A percentile compares a stretch with the other conserved stretches of the same genome.
Conservation (phyloP, 2,888 invertebrate genomes). For the Neoitamus cyanurus region DNA sequence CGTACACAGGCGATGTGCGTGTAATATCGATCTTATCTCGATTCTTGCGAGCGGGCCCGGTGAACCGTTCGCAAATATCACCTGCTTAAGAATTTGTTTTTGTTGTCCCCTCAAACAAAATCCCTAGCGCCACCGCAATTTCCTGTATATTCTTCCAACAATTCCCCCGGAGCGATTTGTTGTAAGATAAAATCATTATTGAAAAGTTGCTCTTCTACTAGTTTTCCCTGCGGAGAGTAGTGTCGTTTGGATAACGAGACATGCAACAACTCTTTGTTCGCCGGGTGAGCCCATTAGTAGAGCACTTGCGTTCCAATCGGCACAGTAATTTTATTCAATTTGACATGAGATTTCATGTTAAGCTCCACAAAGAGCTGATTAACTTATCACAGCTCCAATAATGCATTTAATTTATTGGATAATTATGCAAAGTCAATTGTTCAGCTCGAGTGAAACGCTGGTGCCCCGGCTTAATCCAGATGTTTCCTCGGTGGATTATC, state of each 20-base stretch:
- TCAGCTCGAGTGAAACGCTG: neutral
- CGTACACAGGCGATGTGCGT: neutral
- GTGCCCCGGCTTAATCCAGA: neutral
- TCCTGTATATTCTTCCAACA: neutral
- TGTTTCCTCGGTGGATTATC: neutral
- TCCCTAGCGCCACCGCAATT: neutral
- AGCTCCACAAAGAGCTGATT: constrained; percentile 5
- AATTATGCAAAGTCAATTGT: constrained; percentile 1
- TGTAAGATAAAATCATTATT: neutral
- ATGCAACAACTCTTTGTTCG: neutral
- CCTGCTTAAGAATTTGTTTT: neutral
- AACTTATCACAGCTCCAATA: constrained; percentile 5
- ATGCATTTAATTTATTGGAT: constrained; percentile 5
- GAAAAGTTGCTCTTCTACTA: neutral
- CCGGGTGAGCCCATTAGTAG: neutral
- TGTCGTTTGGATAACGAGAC: neutral
- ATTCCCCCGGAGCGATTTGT: neutral
- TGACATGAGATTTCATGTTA: constrained; percentile 1
- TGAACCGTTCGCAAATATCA: neutral
- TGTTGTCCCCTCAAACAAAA: neutral
- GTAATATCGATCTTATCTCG: neutral
- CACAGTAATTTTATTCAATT: constrained; percentile 1
- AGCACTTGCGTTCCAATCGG: constrained; percentile 5
- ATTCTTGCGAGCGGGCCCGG: neutral
- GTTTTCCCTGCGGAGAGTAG: neutral